Conservation (phyloP, 2,113 vertebrate genomes). For the Deroptyus accipitrinus region DNA sequence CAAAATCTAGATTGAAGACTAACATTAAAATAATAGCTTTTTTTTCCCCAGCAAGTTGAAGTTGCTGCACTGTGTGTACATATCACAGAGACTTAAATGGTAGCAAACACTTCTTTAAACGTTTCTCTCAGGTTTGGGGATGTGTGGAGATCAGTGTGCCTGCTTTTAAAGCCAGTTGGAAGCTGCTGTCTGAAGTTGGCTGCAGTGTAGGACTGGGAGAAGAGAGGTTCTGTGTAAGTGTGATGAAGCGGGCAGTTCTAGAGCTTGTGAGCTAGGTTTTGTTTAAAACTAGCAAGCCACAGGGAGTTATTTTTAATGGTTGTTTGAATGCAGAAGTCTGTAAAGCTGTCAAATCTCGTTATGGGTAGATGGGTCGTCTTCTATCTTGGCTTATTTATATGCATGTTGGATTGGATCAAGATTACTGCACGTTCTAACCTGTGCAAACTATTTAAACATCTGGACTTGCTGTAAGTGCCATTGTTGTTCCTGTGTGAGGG, state of each 20-base stretch:
- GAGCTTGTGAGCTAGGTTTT: not conserved
- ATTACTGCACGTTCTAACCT: constrained; percentile 29
- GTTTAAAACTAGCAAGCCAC: not conserved
- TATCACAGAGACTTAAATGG: not conserved
- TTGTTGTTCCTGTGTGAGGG: not conserved
- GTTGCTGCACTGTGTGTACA: not conserved
- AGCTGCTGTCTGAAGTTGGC: not conserved
- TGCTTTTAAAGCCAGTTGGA: not conserved
- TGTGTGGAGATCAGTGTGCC: not conserved
- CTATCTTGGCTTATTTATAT: not conserved
- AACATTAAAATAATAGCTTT: not conserved
- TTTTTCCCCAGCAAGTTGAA: not conserved
- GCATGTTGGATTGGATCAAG: not conserved
- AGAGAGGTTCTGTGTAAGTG: not conserved
- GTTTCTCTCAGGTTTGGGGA: not conserved
- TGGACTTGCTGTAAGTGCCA: fast-evolving
- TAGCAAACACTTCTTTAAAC: not conserved
- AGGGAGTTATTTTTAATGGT: not conserved
- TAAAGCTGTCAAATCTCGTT: not conserved
- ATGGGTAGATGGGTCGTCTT: not conserved
- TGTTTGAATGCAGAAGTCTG: not conserved
- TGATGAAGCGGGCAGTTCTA: not conserved
- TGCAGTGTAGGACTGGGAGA: not conserved
- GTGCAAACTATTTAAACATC: constrained; percentile 21
- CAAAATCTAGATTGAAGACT: not conserved